A percentile compares a stretch with the other conserved stretches of the same genome.
phyloP scores from a whole-genome alignment of 2,888 invertebrate species.

The Cosmia trapezina region DNA sequence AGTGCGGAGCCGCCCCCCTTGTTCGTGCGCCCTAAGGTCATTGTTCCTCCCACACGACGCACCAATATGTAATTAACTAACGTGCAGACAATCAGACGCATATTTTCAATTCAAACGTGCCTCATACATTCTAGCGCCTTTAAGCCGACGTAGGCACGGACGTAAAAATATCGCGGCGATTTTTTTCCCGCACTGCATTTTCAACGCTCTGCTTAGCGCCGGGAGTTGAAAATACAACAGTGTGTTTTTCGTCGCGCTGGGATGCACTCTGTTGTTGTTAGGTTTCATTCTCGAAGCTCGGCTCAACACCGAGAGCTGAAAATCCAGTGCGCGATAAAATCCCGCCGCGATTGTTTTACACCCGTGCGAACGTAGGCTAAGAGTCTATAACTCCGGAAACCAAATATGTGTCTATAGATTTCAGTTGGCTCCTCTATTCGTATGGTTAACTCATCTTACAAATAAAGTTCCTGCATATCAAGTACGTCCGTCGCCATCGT shows the following conservation, averaged over 20 bases:
- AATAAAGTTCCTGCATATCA: background rate
- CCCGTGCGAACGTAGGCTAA: too few species aligned
- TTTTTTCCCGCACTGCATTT: too few species aligned
- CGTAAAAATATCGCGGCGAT: too few species aligned
- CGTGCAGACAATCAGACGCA: constrained; percentile 44
- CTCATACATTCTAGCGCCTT: constrained; percentile 12
- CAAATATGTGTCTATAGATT: background rate
- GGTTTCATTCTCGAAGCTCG: too few species aligned
- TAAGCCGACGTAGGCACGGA: too few species aligned
- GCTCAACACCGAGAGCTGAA: too few species aligned
- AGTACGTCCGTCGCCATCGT: background rate
- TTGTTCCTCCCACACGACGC: constrained; percentile 71
- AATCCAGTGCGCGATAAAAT: too few species aligned
- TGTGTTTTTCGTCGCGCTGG: too few species aligned
- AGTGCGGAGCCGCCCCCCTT: constrained; percentile 69
- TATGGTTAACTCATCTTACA: constrained; percentile 1
- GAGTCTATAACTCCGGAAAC: background rate
- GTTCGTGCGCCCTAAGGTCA: constrained; percentile 74
- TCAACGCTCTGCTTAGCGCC: too few species aligned
- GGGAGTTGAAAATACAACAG: too few species aligned
- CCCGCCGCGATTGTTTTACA: too few species aligned
- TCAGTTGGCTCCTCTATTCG: constrained; percentile 5
- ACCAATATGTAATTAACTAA: constrained; percentile 59
- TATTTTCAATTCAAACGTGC: constrained; percentile 35
- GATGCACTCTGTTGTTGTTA: too few species aligned